These are phyloP conservation scores for Pteromalus puparum DNA, from an alignment of 1,140 invertebrate species.

Conservation along the genomic window DNA sequence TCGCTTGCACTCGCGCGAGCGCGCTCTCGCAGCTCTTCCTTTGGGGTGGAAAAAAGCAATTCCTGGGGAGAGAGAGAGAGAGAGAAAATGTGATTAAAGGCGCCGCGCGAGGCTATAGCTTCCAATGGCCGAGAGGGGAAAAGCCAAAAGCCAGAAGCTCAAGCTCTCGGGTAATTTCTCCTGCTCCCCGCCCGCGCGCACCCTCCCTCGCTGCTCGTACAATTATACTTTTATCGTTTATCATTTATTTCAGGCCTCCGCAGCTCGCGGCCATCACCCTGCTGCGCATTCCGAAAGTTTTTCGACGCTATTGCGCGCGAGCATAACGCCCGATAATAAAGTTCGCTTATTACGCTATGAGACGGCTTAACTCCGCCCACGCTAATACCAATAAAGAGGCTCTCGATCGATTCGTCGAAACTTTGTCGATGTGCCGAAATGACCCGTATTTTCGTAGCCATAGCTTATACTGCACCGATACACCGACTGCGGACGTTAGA, in stretches of 20 bases:
- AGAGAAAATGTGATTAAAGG: slow-evolving; percentile 48
- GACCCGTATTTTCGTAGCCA: too few species aligned
- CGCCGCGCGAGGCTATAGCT: neutral
- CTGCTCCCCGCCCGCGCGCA: neutral
- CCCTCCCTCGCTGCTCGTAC: slow-evolving; percentile 15
- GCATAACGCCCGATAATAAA: slow-evolving; percentile 34
- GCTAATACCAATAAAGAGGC: neutral
- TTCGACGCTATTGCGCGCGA: neutral
- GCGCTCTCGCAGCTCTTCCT: slow-evolving; percentile 17
- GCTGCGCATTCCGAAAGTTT: slow-evolving; percentile 27
- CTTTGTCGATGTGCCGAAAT: neutral
- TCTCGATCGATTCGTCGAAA: slow-evolving; percentile 9
- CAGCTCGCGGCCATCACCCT: neutral
- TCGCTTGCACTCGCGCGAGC: neutral
- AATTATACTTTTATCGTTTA: slow-evolving; percentile 50
- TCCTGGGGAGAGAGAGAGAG: slow-evolving; percentile 14
- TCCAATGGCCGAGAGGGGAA: slow-evolving; percentile 4
- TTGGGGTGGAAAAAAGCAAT: slow-evolving; percentile 49
- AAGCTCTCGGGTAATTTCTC: slow-evolving; percentile 24
- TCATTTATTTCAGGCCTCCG: slow-evolving; percentile 41
- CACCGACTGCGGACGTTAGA: too few species aligned
- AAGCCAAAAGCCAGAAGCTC: neutral
- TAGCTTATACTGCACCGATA: neutral
- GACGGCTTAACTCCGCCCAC: neutral
- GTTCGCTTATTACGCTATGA: slow-evolving; percentile 42